These are phyloP conservation scores for Xenopus laevis DNA, from an alignment of 2,113 vertebrate genomes.

Conservation along the genomic window DNA sequence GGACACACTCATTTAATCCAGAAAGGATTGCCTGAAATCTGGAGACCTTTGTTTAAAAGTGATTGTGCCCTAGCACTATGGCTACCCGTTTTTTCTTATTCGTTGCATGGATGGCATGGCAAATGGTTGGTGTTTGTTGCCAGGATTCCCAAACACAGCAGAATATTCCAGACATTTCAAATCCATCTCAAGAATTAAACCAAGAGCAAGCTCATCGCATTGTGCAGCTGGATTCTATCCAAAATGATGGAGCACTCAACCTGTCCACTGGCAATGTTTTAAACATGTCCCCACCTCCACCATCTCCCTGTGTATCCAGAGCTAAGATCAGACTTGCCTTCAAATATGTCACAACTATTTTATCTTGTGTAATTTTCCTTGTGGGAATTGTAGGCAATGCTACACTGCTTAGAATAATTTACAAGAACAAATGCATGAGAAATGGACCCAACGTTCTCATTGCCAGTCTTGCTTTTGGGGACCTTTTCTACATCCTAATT, in stretches of 20 bases:
- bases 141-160: slow-evolving; percentile 42
- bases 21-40: not conserved
- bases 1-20: not conserved
- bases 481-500: slow-evolving; percentile 86
- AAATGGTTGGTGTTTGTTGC: not conserved
- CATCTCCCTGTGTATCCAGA: slow-evolving; percentile 69
- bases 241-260: not conserved
- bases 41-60: not conserved
- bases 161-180: slow-evolving; percentile 28
- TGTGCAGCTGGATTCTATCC: slow-evolving; percentile 18
- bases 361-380: slow-evolving; percentile 83
- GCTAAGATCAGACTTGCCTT: slow-evolving; percentile 77
- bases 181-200: not conserved
- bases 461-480: slow-evolving; percentile 81
- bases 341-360: slow-evolving; percentile 83
- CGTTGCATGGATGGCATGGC: slow-evolving; percentile 42
- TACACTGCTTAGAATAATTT: slow-evolving; percentile 83
- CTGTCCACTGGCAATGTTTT: not conserved
- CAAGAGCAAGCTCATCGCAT: slow-evolving; percentile 45
- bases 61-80: not conserved
- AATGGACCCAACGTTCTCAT: slow-evolving; percentile 87
- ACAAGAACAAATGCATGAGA: slow-evolving; percentile 92
- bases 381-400: slow-evolving; percentile 86
- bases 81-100: not conserved
- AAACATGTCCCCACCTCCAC: slow-evolving; percentile 39